Evolutionary conservation across 2,113 vertebrate species (phyloP).

Genomic region (Sakesphorus luctuosus): DNA sequence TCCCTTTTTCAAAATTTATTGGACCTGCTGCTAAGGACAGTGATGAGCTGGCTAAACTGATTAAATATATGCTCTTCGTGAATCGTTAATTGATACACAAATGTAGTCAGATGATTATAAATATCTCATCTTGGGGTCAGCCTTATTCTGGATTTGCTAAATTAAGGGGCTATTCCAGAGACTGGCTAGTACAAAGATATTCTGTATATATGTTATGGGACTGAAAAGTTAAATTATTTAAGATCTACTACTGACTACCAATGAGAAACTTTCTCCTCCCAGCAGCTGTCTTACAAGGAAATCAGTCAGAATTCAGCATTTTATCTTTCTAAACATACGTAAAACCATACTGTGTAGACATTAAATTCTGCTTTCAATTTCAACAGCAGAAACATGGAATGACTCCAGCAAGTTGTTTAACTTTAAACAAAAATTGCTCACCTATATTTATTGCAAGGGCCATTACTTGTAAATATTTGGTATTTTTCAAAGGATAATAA

Average conservation of each 20-base stretch:
- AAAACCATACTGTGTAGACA: background rate
- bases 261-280: background rate
- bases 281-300: background rate
- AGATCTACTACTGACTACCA: background rate
- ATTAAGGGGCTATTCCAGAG: background rate
- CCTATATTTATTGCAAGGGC: background rate
- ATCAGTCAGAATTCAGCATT: background rate
- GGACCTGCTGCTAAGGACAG: background rate
- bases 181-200: background rate
- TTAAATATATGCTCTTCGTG: background rate
- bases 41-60: background rate
- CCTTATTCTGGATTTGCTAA: background rate
- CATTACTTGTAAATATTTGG: background rate
- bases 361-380: background rate
- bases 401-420: background rate
- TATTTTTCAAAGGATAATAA: background rate
- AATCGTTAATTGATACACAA: background rate
- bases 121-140: background rate
- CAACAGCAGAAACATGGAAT: background rate
- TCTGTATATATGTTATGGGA: background rate
- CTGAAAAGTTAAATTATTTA: background rate
- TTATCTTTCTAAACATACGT: background rate
- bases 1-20: background rate
- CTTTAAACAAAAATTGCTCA: background rate
- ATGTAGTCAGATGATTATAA: background rate